phyloP scores from a whole-genome alignment of 2,113 vertebrate genomes.

The Lamprotornis superbus region DNA sequence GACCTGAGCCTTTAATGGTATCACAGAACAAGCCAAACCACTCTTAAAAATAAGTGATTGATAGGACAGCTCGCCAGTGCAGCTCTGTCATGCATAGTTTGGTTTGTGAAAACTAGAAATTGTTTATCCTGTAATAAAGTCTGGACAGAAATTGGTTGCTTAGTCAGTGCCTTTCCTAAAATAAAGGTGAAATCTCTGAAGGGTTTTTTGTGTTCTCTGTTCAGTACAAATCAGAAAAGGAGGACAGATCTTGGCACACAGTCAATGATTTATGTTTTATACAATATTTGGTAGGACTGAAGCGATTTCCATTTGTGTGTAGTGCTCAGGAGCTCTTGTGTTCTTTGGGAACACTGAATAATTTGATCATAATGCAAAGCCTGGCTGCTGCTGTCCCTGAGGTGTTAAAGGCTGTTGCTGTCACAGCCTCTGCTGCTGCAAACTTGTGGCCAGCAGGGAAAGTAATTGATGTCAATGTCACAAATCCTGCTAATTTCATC shows the following conservation, averaged over 20 bases:
- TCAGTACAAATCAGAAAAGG: background rate
- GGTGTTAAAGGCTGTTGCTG: constrained; percentile 1
- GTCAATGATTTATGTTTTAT: constrained; percentile 49
- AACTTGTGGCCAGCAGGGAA: background rate
- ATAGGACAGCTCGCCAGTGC: background rate
- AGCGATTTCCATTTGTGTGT: background rate
- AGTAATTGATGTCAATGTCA: background rate
- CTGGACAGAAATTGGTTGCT: constrained; percentile 2
- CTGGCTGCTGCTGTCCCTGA: background rate
- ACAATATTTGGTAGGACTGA: constrained; percentile 30
- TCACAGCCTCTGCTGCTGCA: background rate
- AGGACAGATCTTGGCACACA: background rate
- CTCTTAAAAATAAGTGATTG: background rate
- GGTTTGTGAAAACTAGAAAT: background rate
- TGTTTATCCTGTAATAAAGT: background rate
- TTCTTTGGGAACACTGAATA: background rate
- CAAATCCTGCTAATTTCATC: background rate
- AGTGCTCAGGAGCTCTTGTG: background rate
- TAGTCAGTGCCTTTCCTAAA: constrained; percentile 33
- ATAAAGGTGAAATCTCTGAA: constrained; percentile 10
- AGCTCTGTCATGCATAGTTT: background rate
- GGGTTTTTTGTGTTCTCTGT: background rate
- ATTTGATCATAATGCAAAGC: background rate
- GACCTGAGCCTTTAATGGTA: background rate
- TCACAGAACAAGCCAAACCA: background rate